phyloP scores from a whole-genome alignment of 2,888 invertebrate genomes.

The Heterodera filipjevi region DNA sequence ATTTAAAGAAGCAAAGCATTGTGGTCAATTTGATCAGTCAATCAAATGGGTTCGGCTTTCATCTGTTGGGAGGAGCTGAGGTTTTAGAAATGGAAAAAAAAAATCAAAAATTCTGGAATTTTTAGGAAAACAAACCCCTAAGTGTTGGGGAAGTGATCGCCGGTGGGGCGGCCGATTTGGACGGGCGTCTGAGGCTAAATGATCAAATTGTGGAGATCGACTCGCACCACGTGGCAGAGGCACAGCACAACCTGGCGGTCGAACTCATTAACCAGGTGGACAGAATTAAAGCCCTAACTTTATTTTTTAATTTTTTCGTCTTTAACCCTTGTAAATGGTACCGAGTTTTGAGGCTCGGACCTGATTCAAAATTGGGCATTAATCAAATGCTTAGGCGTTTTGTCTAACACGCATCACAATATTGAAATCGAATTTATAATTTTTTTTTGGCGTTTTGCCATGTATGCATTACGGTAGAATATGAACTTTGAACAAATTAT shows the following conservation, averaged over 20 bases:
- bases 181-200: conserved; percentile 85
- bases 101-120: not conserved
- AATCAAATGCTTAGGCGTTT: no score
- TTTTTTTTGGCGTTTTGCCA: no score
- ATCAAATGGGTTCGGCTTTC: conserved; percentile 92
- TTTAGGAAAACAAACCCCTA: conserved; percentile 69
- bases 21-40: conserved; percentile 81
- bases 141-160: conserved; percentile 76
- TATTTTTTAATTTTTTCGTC: conserved; percentile 79
- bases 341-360: not conserved
- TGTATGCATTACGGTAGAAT: no score
- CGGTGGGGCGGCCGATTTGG: conserved; percentile 86
- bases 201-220: conserved; percentile 94
- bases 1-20: conserved; percentile 69
- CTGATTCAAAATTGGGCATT: no score
- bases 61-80: conserved; percentile 95
- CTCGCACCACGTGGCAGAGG: conserved; percentile 74
- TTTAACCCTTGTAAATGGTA: not conserved
- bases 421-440: no score
- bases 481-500: no score
- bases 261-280: conserved; percentile 68
- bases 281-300: conserved; percentile 72
- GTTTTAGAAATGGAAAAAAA: conserved; percentile 69
- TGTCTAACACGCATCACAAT: no score
- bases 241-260: conserved; percentile 37